Percentiles rank a stretch among this genome's conserved stretches.
Conservation (phyloP, 2,888 invertebrate species). For the Emesis russula region DNA sequence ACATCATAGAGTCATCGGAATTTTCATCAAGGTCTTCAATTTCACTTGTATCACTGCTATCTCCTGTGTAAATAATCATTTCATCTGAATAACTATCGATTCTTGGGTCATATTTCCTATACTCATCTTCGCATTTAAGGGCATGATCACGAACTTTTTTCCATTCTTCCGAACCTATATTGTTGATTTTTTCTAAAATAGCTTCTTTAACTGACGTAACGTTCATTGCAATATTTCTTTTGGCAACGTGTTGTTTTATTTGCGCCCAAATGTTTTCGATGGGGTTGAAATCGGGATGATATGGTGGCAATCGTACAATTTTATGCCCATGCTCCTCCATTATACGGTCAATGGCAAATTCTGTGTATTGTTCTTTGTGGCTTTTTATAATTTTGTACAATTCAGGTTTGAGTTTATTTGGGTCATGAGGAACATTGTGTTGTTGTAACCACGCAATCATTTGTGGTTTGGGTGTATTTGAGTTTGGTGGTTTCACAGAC, state of each 20-base stretch:
- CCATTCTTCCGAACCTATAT: slow-evolving; percentile 11
- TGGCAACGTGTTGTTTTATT: slow-evolving; percentile 18
- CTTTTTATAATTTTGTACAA: slow-evolving; percentile 5
- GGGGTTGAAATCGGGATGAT: slow-evolving; percentile 28
- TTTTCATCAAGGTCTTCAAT: no score
- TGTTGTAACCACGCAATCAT: slow-evolving; percentile 36
- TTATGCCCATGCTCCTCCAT: slow-evolving; percentile 44
- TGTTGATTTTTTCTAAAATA: not conserved
- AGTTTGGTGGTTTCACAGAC: slow-evolving; percentile 42
- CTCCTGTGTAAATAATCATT: no score
- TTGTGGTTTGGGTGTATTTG: slow-evolving; percentile 41
- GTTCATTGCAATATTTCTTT: not conserved
- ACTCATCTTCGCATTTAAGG: not conserved
- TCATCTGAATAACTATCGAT: no score
- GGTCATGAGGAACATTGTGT: slow-evolving; percentile 35
- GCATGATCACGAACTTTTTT: no score
- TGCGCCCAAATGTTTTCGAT: slow-evolving; percentile 25
- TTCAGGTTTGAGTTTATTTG: no score
- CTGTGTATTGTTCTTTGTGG: slow-evolving; percentile 44
- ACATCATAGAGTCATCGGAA: not conserved
- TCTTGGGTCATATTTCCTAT: no score
- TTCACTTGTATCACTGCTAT: no score
- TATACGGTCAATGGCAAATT: slow-evolving; percentile 42
- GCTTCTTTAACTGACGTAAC: not conserved
- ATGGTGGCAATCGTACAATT: not conserved